Evolutionary conservation across 1,140 invertebrate genomes (phyloP).

Genomic region (Lepidostoma basale): DNA sequence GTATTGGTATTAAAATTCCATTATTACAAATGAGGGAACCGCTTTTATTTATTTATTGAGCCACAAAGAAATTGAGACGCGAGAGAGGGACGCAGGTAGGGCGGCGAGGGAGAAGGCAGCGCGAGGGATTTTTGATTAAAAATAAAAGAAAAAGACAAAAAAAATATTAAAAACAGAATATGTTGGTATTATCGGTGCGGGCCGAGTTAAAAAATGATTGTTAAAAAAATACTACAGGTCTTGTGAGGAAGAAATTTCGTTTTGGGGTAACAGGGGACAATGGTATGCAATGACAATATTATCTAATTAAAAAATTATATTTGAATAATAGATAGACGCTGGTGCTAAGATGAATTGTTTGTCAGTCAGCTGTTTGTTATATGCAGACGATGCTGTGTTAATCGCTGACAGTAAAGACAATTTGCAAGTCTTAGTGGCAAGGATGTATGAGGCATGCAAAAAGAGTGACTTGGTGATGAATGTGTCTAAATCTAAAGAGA

Average conservation of each 20-base stretch:
- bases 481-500: no score
- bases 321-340: no score
- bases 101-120: conserved; percentile 5
- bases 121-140: conserved; percentile 41
- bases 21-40: conserved; percentile 14
- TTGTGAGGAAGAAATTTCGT: conserved; percentile 44
- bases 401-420: no score
- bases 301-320: no score
- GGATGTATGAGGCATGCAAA: no score
- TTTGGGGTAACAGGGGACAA: conserved; percentile 22
- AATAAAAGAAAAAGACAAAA: conserved; percentile 43
- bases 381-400: no score
- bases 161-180: conserved; percentile 37
- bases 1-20: conserved; percentile 13
- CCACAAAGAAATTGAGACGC: not conserved
- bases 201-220: conserved; percentile 40
- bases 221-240: conserved; percentile 44
- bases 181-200: conserved; percentile 45
- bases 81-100: not conserved
- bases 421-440: no score
- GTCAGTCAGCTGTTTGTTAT: no score
- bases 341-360: no score
- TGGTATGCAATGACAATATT: not conserved
- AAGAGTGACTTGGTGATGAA: no score
- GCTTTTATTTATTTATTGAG: conserved; percentile 11